Base-by-base conservation (phyloP, 2,888 invertebrate genomes). In the Limnephilus auricula region DNA sequence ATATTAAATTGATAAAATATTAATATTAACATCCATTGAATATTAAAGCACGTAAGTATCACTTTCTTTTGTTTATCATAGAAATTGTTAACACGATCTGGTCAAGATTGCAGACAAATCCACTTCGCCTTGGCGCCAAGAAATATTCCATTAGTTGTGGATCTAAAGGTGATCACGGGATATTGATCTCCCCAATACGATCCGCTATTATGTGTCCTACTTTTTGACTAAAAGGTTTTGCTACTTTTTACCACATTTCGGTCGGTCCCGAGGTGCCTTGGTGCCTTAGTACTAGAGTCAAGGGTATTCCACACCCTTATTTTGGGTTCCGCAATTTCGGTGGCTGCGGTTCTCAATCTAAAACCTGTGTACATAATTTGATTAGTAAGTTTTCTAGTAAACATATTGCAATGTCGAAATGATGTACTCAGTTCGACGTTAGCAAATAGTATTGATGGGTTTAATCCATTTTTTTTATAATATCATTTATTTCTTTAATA, bases 211-310 rank as follows among this genome's bases (percentile, higher is more conserved):
- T 80, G 82, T 90, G 90, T 83, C n/a, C 50, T 88, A 88, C 50
- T 83, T 90, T 90, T 87, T 90, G 90, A 79, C 79, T 86, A 90
- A 90, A 90, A 88, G 90, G 90, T 90, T 89, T 83, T 89, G 45
- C 89, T 83, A 37, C 50, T 50, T 90, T 90, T 87, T 87, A 88
- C 50, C 88, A 78, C 90, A 90, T 34, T 90, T 88, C 45, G 83
- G 86, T 83, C 79, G 40, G 65, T n/a, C 34, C 34, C 50, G 25
- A 65, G 65, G 65, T 65, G 65, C 25, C 65, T 25, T n/a, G 65
- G 65, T 25, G 65, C 65, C 65, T 65, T 65, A 65, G 65, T 65
- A n/a, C 65, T 65, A 9, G 45, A 80, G 87, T 88, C 90, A 50
- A 87, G 88, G 90, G 90, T 88, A 82, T 79, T 85, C 88, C 90